phyloP scores from a whole-genome alignment of 2,113 vertebrate species.

The Alouatta palliata region DNA sequence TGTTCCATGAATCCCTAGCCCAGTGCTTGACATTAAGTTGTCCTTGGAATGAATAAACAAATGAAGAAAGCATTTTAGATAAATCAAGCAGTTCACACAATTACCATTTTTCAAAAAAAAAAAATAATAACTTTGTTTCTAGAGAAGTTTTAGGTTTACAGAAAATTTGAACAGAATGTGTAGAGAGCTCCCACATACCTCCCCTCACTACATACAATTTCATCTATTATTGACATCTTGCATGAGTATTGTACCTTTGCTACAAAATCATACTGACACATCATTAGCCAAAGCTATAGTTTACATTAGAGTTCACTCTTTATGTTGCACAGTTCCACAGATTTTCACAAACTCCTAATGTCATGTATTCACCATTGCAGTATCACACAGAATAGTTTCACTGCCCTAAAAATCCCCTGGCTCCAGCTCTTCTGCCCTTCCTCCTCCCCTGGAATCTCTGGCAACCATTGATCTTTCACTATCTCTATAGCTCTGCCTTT shows the following conservation, averaged over 20 bases:
- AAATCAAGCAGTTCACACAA: not conserved
- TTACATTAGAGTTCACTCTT: not conserved
- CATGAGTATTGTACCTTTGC: not conserved
- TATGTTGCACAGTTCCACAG: not conserved
- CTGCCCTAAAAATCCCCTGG: not conserved
- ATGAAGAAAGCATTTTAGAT: constrained; percentile 13
- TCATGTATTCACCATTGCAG: not conserved
- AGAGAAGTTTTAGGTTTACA: not conserved
- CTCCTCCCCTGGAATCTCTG: not conserved
- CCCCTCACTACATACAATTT: not conserved
- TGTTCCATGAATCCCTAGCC: not conserved
- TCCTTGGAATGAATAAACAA: constrained; percentile 16
- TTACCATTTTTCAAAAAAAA: not conserved
- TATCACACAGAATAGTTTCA: not conserved
- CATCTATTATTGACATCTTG: not conserved
- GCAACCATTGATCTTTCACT: not conserved
- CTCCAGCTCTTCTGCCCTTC: not conserved
- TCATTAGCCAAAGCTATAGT: not conserved
- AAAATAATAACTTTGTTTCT: not conserved
- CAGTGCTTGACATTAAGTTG: not conserved
- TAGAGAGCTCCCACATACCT: not conserved
- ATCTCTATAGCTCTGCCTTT: not conserved
- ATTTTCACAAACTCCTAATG: not conserved
- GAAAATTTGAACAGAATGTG: constrained; percentile 13
- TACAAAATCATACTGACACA: not conserved